Conservation (phyloP, 1,140 invertebrate genomes). For the Heliconius hewitsoni region DNA sequence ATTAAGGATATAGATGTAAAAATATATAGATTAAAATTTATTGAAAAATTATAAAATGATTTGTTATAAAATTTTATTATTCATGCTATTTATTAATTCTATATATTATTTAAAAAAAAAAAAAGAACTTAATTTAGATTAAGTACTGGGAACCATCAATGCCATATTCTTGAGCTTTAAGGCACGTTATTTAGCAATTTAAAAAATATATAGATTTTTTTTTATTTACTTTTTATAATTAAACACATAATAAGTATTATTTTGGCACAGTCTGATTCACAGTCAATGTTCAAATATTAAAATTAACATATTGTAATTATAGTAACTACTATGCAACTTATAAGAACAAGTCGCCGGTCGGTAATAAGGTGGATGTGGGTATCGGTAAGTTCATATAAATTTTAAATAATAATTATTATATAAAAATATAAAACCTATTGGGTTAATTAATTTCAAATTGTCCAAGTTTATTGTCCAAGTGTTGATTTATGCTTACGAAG, state of each 20-base stretch:
- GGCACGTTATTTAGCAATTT: no score
- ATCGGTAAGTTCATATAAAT: no score
- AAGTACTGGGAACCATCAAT: no score
- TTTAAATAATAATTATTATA: no score
- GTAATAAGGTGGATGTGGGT: no score
- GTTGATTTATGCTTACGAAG: no score
- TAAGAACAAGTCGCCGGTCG: not conserved
- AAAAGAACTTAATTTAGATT: no score
- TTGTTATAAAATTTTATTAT: not conserved
- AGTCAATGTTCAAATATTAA: constrained; percentile 5
- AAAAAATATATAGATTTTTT: no score
- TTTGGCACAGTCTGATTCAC: constrained; percentile 38
- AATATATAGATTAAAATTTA: not conserved
- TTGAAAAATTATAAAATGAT: not conserved
- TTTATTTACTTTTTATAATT: not conserved
- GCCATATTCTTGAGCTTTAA: no score
- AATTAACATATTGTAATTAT: not conserved
- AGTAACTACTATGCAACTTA: not conserved
- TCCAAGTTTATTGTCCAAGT: not conserved
- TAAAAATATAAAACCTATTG: no score
- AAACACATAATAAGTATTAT: not conserved
- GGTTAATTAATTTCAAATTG: not conserved
- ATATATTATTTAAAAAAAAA: not conserved
- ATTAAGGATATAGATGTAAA: not conserved
- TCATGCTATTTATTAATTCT: not conserved